phyloP scores from a whole-genome alignment of 2,888 invertebrate genomes.

The Tetanocera ferruginea region DNA sequence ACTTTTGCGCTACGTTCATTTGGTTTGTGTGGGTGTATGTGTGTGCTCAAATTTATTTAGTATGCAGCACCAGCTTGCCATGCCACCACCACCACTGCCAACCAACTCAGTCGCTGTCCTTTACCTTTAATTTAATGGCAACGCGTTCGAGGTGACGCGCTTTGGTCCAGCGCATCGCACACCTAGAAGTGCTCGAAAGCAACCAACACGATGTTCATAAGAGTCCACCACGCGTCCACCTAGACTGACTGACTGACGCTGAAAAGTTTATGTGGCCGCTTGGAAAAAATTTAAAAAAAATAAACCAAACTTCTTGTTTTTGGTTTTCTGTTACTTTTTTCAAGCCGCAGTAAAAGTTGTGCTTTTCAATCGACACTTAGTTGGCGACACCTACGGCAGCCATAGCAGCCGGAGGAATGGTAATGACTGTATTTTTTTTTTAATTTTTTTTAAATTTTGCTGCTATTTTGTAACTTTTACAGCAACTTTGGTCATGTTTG shows the following conservation, averaged over 20 bases:
- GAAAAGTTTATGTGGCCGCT: not conserved
- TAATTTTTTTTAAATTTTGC: not conserved
- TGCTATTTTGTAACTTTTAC: not conserved
- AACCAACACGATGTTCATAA: not conserved
- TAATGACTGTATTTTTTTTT: not conserved
- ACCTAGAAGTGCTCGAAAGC: not conserved
- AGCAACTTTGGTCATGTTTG: no score
- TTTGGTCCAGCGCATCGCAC: not conserved
- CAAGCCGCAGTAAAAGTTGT: not conserved
- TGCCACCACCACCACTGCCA: not conserved
- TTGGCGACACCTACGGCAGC: constrained; percentile 15
- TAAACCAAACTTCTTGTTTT: not conserved
- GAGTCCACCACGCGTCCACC: not conserved
- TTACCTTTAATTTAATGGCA: not conserved
- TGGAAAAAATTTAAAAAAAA: not conserved
- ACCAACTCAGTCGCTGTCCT: not conserved
- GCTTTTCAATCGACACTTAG: constrained; percentile 10
- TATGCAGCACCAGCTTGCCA: not conserved
- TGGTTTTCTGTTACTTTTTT: no score
- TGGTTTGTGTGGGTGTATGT: not conserved
- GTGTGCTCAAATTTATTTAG: not conserved
- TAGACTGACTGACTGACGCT: not conserved
- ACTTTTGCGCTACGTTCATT: not conserved
- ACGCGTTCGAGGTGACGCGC: not conserved
- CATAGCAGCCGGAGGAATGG: not conserved